Percentiles rank a stretch among this genome's conserved stretches.
Conservation (phyloP, 1,140 invertebrate genomes). For the Lordiphosa collinella region DNA sequence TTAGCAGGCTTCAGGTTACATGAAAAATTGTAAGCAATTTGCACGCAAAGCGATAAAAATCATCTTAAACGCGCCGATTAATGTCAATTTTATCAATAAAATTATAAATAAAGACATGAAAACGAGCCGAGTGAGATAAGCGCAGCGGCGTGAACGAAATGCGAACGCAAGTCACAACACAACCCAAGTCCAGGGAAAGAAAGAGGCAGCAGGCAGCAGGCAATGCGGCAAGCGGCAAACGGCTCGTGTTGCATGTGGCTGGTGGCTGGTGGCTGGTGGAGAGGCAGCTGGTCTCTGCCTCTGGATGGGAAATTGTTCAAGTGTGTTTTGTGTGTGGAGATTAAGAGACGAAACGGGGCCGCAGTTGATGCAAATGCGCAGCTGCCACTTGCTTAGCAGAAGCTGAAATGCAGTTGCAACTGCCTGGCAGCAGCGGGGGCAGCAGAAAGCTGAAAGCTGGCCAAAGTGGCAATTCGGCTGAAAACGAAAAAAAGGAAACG, state of each 20-base stretch:
- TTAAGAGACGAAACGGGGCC: neutral
- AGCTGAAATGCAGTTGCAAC: conserved; percentile 23
- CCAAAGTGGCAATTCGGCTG: conserved; percentile 62
- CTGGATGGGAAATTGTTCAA: conserved; percentile 10
- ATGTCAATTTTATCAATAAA: conserved; percentile 79
- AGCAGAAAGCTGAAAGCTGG: conserved; percentile 11
- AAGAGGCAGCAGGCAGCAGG: conserved; percentile 25
- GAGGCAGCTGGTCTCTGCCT: conserved; percentile 6
- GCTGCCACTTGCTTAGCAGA: conserved; percentile 50
- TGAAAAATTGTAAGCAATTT: conserved; percentile 71
- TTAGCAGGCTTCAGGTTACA: too few species aligned
- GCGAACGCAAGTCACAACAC: conserved; percentile 64
- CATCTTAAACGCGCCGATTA: conserved; percentile 75
- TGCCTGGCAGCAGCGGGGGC: conserved; percentile 15
- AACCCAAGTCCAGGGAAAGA: conserved; percentile 18
- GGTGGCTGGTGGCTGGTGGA: conserved; percentile 2
- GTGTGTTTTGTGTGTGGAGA: neutral
- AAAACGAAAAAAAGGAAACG: conserved; percentile 7
- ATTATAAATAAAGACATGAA: conserved; percentile 79
- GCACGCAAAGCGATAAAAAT: conserved; percentile 77
- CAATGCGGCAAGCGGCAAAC: conserved; percentile 56
- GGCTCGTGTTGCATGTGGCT: conserved; percentile 68
- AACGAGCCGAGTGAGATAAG: conserved; percentile 70
- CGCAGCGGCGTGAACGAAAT: conserved; percentile 55
- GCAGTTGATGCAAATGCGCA: conserved; percentile 63